phyloP scores from a whole-genome alignment of 2,888 invertebrate species.

The Loripinus fragilis region DNA sequence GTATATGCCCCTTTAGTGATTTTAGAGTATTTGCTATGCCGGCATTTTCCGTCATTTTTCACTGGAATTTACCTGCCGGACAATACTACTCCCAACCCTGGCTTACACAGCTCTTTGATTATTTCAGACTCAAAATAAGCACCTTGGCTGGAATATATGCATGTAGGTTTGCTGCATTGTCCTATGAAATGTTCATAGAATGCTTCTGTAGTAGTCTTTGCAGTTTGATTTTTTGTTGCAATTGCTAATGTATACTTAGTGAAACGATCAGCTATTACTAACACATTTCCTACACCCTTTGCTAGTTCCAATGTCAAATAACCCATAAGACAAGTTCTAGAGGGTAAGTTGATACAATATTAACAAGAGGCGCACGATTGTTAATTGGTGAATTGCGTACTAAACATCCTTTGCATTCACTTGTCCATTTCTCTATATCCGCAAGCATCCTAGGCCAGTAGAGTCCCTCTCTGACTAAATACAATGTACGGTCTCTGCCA shows the following conservation, averaged over 20 bases:
- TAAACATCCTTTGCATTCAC: constrained; percentile 10
- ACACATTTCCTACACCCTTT: constrained; percentile 24
- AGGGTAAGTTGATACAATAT: constrained; percentile 20
- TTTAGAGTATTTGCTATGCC: background rate
- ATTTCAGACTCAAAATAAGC: constrained; percentile 33
- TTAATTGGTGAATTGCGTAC: constrained; percentile 6
- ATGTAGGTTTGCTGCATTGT: constrained; percentile 28
- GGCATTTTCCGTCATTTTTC: constrained; percentile 21
- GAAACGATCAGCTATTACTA: constrained; percentile 36
- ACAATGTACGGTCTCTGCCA: constrained; percentile 10
- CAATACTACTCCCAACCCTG: constrained; percentile 5
- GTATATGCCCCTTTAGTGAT: background rate
- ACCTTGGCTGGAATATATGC: constrained; percentile 28
- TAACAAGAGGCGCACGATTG: constrained; percentile 11
- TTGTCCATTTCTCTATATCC: constrained; percentile 13
- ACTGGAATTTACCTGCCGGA: background rate
- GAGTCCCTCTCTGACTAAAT: constrained; percentile 12
- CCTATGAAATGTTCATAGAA: constrained; percentile 29
- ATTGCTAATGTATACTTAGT: constrained; percentile 32
- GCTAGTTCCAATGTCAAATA: constrained; percentile 34
- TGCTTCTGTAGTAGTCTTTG: constrained; percentile 34
- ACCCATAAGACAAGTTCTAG: constrained; percentile 29
- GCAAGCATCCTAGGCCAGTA: constrained; percentile 30
- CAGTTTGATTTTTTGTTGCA: constrained; percentile 29
- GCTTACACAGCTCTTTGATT: constrained; percentile 24